phyloP scores from a whole-genome alignment of 2,797 vertebrate species.

The Ibycter americanus region DNA sequence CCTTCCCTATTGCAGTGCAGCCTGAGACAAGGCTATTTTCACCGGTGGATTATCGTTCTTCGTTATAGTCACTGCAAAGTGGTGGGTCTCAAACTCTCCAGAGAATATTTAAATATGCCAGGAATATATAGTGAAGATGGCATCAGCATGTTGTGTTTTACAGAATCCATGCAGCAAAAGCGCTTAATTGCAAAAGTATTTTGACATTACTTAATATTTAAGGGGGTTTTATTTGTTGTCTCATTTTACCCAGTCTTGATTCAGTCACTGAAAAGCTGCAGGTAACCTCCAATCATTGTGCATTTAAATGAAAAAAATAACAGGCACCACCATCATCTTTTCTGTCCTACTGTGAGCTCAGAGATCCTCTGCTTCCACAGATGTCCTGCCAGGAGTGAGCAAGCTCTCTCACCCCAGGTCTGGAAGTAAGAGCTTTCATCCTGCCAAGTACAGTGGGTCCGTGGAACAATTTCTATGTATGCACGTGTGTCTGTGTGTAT shows the following conservation, averaged over 20 bases:
- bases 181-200: background rate
- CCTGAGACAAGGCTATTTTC: background rate
- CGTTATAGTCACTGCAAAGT: background rate
- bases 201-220: background rate
- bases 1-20: background rate
- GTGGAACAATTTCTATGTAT: background rate
- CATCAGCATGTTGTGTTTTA: background rate
- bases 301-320: background rate
- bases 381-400: background rate
- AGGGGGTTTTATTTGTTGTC: background rate
- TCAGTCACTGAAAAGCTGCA: background rate
- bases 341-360: background rate
- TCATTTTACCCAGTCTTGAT: background rate
- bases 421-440: background rate
- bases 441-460: background rate
- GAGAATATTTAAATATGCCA: background rate
- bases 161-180: background rate
- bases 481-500: fast-evolving
- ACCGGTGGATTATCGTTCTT: background rate
- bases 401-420: background rate
- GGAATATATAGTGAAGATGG: background rate
- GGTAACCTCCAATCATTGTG: background rate
- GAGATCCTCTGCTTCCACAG: background rate
- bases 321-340: background rate
- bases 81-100: background rate